Conservation (phyloP, 2,113 vertebrate genomes). For the Chamaetylas fuelleborni region DNA sequence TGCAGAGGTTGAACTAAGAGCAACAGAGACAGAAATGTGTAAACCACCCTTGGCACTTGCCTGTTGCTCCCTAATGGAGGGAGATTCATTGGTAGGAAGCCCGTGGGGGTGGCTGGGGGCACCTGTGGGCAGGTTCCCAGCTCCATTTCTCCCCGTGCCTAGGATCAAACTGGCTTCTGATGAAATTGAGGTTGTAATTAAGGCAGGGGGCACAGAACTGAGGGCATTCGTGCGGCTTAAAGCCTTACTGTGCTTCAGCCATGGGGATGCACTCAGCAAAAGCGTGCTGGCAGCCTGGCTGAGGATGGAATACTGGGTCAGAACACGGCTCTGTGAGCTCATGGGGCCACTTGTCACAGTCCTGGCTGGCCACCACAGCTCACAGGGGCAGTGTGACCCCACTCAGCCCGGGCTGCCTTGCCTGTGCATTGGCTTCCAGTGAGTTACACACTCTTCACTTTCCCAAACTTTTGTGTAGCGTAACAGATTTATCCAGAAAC, state of each 20-base stretch:
- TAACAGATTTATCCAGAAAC: background rate
- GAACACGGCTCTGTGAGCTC: background rate
- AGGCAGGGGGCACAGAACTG: background rate
- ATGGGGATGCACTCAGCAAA: background rate
- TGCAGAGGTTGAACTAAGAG: constrained; percentile 32
- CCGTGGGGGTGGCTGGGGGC: background rate
- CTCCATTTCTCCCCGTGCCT: background rate
- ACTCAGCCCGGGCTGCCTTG: fast-evolving
- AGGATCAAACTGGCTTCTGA: background rate
- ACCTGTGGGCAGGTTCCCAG: background rate
- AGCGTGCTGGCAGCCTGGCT: background rate
- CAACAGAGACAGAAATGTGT: background rate
- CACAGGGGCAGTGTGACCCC: background rate
- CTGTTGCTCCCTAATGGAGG: background rate
- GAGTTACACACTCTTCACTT: background rate
- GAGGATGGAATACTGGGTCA: background rate
- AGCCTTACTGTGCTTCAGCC: background rate
- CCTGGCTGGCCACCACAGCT: background rate
- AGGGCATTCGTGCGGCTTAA: background rate
- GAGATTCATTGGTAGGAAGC: background rate
- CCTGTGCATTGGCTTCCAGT: fast-evolving
- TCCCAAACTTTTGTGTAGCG: fast-evolving
- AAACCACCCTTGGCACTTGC: background rate
- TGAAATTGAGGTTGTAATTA: background rate
- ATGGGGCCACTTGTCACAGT: fast-evolving